Evolutionary conservation across 1,140 invertebrate species (phyloP).

Genomic region (Laupala kohalensis): DNA sequence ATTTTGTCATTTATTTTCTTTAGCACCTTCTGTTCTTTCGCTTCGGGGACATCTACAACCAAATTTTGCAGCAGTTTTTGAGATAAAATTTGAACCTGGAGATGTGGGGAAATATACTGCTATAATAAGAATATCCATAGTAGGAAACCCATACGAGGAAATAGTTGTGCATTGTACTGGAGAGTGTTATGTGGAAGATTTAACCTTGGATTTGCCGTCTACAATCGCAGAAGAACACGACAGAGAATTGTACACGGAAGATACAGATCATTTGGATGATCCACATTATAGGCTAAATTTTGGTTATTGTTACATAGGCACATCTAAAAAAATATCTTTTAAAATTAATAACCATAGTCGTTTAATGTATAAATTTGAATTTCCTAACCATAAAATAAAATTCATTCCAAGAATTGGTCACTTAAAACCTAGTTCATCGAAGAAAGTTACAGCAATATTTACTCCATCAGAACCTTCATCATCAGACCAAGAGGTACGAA

Average conservation of each 20-base stretch:
- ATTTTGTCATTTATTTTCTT: too few relatives aligned
- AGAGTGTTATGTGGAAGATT: slow-evolving; percentile 20
- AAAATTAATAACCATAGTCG: background rate
- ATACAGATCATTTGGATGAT: background rate
- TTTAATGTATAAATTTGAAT: slow-evolving; percentile 22
- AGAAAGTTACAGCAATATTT: slow-evolving; percentile 23
- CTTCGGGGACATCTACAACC: too few relatives aligned
- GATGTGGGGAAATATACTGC: background rate
- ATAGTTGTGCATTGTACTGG: slow-evolving; percentile 19
- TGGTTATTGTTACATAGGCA: background rate
- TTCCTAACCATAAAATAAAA: slow-evolving; percentile 18
- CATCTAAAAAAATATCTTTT: background rate
- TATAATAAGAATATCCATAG: background rate
- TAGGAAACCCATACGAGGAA: slow-evolving; percentile 26
- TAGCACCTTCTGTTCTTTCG: too few relatives aligned
- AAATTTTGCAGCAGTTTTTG: background rate
- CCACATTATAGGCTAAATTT: background rate
- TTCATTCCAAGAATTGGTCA: slow-evolving; percentile 25
- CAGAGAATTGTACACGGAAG: background rate
- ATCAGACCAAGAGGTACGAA: too few relatives aligned
- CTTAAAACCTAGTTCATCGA: slow-evolving; percentile 18
- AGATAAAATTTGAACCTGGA: background rate
- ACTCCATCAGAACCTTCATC: slow-evolving; percentile 18
- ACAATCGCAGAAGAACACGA: background rate
- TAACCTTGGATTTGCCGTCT: slow-evolving; percentile 9